Conservation (phyloP, 2,113 vertebrate genomes). For the Galemys pyrenaicus region DNA sequence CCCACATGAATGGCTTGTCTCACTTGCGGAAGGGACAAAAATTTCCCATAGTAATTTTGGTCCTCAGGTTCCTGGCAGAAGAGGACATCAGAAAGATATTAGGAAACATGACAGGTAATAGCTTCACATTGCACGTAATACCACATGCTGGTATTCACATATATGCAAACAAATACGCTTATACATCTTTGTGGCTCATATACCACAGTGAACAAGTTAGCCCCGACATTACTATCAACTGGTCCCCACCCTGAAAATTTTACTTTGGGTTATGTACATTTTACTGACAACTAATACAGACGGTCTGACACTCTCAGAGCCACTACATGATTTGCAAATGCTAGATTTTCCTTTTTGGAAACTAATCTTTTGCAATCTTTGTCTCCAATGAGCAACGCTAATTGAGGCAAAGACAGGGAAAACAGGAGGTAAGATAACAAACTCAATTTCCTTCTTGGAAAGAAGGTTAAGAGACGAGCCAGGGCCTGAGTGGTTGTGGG, state of each 20-base stretch:
- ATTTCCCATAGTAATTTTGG: slow-evolving; percentile 85
- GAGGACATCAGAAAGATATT: not conserved
- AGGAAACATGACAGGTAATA: not conserved
- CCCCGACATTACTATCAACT: not conserved
- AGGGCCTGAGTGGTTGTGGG: no score
- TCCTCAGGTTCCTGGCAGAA: slow-evolving; percentile 86
- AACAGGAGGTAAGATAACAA: not conserved
- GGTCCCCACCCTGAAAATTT: not conserved
- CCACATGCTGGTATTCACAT: not conserved
- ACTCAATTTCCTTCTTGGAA: not conserved
- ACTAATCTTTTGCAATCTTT: not conserved
- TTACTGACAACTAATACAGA: not conserved
- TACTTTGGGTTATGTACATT: not conserved
- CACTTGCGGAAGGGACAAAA: slow-evolving; percentile 87
- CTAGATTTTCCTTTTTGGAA: slow-evolving; percentile 9
- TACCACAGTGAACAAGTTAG: not conserved
- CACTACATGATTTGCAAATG: not conserved
- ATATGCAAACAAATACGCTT: not conserved
- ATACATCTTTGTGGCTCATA: not conserved
- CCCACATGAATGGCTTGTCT: slow-evolving; percentile 91
- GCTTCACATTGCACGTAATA: not conserved
- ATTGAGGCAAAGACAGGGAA: not conserved
- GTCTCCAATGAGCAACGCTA: not conserved
- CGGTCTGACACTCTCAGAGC: not conserved
- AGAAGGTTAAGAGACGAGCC: not conserved